Conservation (phyloP, 2,797 vertebrate species). For the Crenuchus spilurus region DNA sequence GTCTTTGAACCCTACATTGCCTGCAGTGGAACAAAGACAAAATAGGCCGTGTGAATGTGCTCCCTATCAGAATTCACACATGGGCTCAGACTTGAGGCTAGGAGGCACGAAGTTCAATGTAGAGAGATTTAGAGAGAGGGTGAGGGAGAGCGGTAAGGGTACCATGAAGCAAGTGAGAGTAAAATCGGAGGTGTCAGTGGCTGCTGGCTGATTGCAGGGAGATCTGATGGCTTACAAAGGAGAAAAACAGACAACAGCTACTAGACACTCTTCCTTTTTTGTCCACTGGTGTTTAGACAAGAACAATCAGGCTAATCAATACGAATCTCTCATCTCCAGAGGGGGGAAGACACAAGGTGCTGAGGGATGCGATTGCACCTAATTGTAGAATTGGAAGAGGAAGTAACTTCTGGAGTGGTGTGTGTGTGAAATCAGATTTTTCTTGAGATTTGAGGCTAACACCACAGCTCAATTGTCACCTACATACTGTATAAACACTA, state of each 20-base stretch:
- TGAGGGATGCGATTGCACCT: neutral
- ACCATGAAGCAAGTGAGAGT: neutral
- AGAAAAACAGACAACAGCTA: neutral
- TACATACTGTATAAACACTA: too few relatives aligned
- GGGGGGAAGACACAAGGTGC: neutral
- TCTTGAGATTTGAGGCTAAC: too few relatives aligned
- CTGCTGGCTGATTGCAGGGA: neutral
- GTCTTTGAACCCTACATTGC: neutral
- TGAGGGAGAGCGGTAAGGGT: neutral
- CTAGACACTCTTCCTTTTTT: neutral
- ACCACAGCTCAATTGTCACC: too few relatives aligned
- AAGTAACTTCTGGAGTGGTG: neutral
- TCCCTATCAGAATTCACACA: slow-evolving; percentile 21
- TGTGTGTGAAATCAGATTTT: too few relatives aligned
- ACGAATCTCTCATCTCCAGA: neutral
- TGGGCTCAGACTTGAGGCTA: neutral
- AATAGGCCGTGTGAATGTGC: slow-evolving; percentile 3
- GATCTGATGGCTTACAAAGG: neutral
- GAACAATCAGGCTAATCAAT: neutral
- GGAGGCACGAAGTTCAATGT: slow-evolving; percentile 31
- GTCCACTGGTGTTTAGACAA: neutral
- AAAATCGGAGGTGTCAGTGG: neutral
- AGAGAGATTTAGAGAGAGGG: neutral
- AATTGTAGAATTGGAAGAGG: neutral
- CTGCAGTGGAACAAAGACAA: neutral